These are phyloP conservation scores for Philereme vetulata DNA, from an alignment of 2,888 invertebrate genomes.

Conservation along the genomic window DNA sequence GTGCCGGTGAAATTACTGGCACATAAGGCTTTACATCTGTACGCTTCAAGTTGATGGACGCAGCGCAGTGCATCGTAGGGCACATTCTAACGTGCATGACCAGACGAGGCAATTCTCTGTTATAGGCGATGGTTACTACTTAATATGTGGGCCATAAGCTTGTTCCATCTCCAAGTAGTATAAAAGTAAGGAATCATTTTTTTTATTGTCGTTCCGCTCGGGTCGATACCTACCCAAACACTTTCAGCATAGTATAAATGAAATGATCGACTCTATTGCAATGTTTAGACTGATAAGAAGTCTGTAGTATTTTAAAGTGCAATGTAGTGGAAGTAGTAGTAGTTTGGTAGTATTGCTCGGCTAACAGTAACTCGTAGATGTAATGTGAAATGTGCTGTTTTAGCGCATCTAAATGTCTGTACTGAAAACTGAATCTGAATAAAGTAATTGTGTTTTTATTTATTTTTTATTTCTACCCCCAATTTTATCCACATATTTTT, in stretches of 20 bases:
- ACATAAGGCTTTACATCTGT: too few species aligned
- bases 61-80: too few species aligned
- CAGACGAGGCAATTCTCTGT: too few species aligned
- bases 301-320: constrained; percentile 19
- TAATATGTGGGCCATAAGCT: too few species aligned
- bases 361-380: background rate
- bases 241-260: too few species aligned
- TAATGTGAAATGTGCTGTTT: background rate
- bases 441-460: constrained; percentile 15
- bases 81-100: too few species aligned
- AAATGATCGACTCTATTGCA: constrained; percentile 14
- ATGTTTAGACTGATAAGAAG: constrained; percentile 27
- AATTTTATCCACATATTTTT: too few species aligned
- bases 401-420: constrained; percentile 12
- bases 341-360: constrained; percentile 12
- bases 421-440: constrained; percentile 24
- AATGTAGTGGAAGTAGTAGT: constrained; percentile 7
- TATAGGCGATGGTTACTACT: too few species aligned
- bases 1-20: too few species aligned
- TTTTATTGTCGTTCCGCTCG: background rate
- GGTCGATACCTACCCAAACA: background rate
- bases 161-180: too few species aligned
- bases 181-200: too few species aligned
- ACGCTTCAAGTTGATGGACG: too few species aligned
- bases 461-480: background rate